A percentile compares a stretch with the other conserved stretches of the same genome.
Conservation (phyloP, 2,113 vertebrate genomes). For the Sinocyclocheilus maitianheensis region DNA sequence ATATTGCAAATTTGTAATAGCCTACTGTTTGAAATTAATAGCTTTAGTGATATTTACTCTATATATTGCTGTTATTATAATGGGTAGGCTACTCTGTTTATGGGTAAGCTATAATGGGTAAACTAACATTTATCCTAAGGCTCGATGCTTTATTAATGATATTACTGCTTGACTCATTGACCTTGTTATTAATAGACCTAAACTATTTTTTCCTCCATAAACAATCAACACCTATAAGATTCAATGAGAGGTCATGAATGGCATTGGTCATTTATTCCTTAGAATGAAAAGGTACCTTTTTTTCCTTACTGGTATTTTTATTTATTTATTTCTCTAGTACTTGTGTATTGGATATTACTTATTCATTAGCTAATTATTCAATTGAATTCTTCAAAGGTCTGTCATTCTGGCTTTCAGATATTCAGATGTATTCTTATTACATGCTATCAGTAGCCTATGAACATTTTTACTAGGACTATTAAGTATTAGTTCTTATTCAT, state of each 20-base stretch:
- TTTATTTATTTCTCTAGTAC: no score
- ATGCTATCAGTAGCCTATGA: no score
- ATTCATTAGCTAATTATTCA: no score
- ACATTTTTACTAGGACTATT: no score
- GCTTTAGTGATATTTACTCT: background rate
- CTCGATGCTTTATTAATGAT: background rate
- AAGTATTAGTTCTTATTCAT: background rate
- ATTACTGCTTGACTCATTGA: background rate
- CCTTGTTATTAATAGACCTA: background rate
- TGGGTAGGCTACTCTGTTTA: background rate
- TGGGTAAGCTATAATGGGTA: background rate
- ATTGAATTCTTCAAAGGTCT: no score
- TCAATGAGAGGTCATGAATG: slow-evolving; percentile 9
- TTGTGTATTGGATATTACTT: no score
- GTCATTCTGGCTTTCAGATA: no score
- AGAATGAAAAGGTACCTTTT: no score
- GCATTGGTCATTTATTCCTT: background rate
- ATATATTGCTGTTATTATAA: background rate
- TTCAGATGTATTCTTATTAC: no score
- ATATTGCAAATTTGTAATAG: background rate
- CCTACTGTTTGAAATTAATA: background rate
- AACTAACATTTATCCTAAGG: background rate
- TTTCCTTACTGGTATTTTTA: no score
- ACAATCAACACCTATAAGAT: slow-evolving; percentile 1
- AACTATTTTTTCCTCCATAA: background rate